Evolutionary conservation across 2,113 vertebrate species (phyloP).

Genomic region (Chascanopsetta lugubris): DNA sequence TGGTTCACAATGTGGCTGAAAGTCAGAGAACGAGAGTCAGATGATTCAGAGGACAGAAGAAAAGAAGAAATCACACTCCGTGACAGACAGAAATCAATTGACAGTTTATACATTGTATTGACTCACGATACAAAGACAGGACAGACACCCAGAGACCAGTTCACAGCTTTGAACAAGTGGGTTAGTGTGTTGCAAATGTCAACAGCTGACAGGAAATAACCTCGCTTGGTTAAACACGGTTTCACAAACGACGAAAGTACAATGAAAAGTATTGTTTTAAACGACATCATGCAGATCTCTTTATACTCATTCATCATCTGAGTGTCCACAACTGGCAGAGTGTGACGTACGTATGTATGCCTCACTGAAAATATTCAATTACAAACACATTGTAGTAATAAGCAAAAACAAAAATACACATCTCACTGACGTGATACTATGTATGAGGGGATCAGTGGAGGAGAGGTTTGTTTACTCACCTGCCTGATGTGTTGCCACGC

Average conservation of each 20-base stretch:
- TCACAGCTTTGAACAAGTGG: background rate
- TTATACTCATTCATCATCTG: constrained; percentile 4
- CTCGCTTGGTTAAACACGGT: background rate
- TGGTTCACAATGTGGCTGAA: constrained; percentile 98
- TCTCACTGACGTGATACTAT: no score
- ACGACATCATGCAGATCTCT: background rate
- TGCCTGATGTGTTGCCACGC: constrained; percentile 98
- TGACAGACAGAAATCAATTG: background rate
- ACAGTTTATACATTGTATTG: background rate
- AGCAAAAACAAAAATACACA: background rate
- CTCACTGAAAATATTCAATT: background rate
- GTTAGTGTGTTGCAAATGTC: background rate
- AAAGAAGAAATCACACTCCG: background rate
- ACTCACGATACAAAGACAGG: background rate
- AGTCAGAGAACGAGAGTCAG: background rate
- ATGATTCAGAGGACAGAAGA: background rate
- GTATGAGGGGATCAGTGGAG: background rate
- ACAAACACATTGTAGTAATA: background rate
- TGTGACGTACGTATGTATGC: background rate
- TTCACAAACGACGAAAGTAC: background rate
- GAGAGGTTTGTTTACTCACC: constrained; percentile 78
- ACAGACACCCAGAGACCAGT: background rate
- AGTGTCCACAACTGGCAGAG: background rate
- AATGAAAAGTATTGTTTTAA: background rate
- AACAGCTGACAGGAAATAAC: constrained; percentile 8